Evolutionary conservation across 2,888 invertebrate genomes (phyloP).

Genomic region (Alloscopus bannaensis): DNA sequence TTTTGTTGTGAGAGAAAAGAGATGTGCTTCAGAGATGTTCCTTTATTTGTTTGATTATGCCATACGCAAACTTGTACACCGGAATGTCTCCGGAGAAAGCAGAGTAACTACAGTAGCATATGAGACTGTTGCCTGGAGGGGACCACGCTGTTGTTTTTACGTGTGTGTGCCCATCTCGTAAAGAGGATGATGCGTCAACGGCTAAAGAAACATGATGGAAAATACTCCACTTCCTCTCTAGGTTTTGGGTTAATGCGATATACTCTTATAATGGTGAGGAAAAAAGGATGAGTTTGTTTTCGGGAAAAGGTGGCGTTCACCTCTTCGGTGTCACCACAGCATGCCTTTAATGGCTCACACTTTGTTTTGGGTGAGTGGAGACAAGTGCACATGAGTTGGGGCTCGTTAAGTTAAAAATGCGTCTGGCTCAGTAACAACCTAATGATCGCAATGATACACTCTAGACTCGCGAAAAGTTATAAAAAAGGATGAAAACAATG

Average conservation of each 20-base stretch:
- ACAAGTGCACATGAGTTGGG: background rate
- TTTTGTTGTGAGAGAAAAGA: too few relatives aligned
- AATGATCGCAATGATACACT: conserved; percentile 26
- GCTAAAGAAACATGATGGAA: conserved; percentile 9
- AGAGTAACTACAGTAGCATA: too few relatives aligned
- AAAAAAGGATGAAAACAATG: too few relatives aligned
- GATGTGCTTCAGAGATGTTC: too few relatives aligned
- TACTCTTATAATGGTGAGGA: too few relatives aligned
- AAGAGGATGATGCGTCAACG: conserved; percentile 34
- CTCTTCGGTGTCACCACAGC: conserved; percentile 22
- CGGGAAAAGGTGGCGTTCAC: background rate
- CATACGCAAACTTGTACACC: too few relatives aligned
- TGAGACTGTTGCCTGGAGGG: too few relatives aligned
- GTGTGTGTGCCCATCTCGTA: conserved; percentile 2
- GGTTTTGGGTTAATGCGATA: conserved; percentile 44
- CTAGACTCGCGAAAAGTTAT: too few relatives aligned
- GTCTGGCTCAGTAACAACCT: background rate
- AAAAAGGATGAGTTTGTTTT: too few relatives aligned
- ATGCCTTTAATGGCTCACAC: conserved; percentile 19
- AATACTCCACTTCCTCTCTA: background rate
- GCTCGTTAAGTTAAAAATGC: conserved; percentile 39
- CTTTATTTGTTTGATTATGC: conserved; percentile 40
- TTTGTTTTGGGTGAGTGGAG: conserved; percentile 28
- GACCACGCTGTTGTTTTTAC: too few relatives aligned
- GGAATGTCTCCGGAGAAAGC: too few relatives aligned